These are phyloP conservation scores for Oophaga sylvatica DNA, from an alignment of 2,797 vertebrate genomes.

Conservation along the genomic window DNA sequence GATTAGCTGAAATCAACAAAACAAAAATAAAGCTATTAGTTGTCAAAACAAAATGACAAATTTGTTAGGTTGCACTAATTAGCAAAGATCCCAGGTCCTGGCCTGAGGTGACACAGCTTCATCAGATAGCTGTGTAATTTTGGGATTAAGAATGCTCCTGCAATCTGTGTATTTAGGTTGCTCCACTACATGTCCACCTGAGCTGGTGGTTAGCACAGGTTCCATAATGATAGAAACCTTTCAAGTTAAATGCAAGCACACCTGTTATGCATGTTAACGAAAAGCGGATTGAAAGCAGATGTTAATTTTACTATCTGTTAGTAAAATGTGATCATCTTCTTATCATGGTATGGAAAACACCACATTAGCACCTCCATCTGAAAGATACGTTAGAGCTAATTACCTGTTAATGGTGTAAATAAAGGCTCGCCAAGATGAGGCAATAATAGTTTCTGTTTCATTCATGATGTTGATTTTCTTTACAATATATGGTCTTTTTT, in stretches of 20 bases:
- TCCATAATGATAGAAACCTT: slow-evolving; percentile 18
- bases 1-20: slow-evolving; percentile 75
- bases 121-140: slow-evolving; percentile 64
- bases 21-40: slow-evolving; percentile 74
- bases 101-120: slow-evolving; percentile 65
- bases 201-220: not conserved
- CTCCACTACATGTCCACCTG: slow-evolving; percentile 14
- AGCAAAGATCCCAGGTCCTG: slow-evolving; percentile 70
- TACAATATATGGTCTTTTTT: not conserved
- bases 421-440: not conserved
- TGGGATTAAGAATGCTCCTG: slow-evolving; percentile 65
- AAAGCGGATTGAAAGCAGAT: slow-evolving; percentile 12
- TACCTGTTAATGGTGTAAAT: slow-evolving; percentile 48
- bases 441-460: not conserved
- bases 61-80: slow-evolving; percentile 77
- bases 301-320: slow-evolving; percentile 29
- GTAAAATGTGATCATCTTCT: slow-evolving; percentile 29
- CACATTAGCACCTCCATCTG: slow-evolving; percentile 48
- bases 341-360: slow-evolving; percentile 44
- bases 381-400: slow-evolving; percentile 38
- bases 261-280: slow-evolving; percentile 22
- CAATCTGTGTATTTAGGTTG: slow-evolving; percentile 58
- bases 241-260: slow-evolving; percentile 33
- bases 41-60: slow-evolving; percentile 76
- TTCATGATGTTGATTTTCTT: not conserved